Conservation (phyloP, 1,140 invertebrate species). For the Coenobita brevimanus region DNA sequence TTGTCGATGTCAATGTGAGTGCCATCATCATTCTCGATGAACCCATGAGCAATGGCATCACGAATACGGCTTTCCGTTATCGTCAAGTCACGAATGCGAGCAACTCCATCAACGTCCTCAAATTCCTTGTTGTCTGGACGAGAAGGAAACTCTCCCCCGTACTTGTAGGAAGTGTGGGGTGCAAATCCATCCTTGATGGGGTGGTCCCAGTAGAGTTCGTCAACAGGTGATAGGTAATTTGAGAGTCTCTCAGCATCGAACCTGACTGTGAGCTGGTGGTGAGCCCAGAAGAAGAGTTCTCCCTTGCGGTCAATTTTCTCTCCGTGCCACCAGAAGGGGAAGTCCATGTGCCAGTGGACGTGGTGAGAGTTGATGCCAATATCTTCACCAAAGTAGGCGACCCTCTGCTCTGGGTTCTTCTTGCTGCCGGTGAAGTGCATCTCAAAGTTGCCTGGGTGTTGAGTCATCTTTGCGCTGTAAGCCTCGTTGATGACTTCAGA, state of each 20-base stretch:
- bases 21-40: constrained; percentile 74
- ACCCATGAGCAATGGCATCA: constrained; percentile 80
- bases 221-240: constrained; percentile 46
- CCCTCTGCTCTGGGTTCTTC: constrained; percentile 69
- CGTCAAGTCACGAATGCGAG: constrained; percentile 73
- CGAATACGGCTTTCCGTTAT: constrained; percentile 78
- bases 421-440: constrained; percentile 65
- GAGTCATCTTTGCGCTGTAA: constrained; percentile 72
- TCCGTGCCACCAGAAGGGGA: constrained; percentile 74
- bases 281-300: constrained; percentile 71
- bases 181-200: constrained; percentile 77
- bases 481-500: constrained; percentile 71
- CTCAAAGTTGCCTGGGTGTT: constrained; percentile 69
- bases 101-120: constrained; percentile 72
- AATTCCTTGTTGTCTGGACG: constrained; percentile 76
- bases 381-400: constrained; percentile 71
- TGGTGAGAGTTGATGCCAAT: constrained; percentile 71
- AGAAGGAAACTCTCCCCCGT: constrained; percentile 79
- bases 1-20: constrained; percentile 23
- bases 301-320: constrained; percentile 71
- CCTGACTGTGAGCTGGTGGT: constrained; percentile 71
- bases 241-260: constrained; percentile 64
- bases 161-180: constrained; percentile 78
- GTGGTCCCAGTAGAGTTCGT: constrained; percentile 73
- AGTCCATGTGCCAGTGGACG: constrained; percentile 71